Evolutionary conservation across 2,888 invertebrate species (phyloP), one percentile per base, ranked within the genome.

Genomic region (Omphaloscelis lunosa): DNA sequence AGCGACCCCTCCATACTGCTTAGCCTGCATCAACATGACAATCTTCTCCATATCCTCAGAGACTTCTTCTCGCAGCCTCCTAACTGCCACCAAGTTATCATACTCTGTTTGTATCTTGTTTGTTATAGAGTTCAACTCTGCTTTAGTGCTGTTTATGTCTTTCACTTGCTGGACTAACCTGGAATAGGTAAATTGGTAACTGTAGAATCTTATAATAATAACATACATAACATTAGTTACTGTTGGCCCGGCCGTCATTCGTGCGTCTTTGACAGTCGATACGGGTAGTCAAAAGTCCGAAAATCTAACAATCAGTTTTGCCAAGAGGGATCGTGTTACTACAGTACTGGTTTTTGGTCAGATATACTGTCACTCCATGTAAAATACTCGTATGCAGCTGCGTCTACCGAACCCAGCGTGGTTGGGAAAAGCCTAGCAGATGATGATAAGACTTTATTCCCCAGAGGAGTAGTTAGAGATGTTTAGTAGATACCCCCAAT

Each of bases 141-240:
- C 94, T 77, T 94, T 95, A 0, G 93, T 90, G 93, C 96, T 97
- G 45, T 98, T 98, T 51, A 98, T 98, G 86, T 98, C 98, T 91
- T 98, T 98, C 75, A 98, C 97, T 92, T 98, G 98, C 93, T 98
- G 98, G 11, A 98, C 97, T 89, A 98, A 94, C 92, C 98, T 98
- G 89, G 17, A 80, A 71, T 67, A 7, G 23, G 12, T 39, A 41
- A 56, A 65, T 17, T 48, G 7, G 29, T 34, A 53, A 27, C n/a
- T 53, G 1, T 45, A 61, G 17, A 29, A 61, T 39, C 8, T 17
- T 63, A 39, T 51, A 48, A 12, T 17, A 53, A 20, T 17, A 45
- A 12, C 41, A 45, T 45, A 45, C 41, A 45, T 12, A 45, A 2
- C 41, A 41, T 41, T 41, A 34, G 34, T 34, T 34, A 34, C 34